Conservation (phyloP, 2,888 invertebrate genomes). For the Cataglyphis livida region DNA sequence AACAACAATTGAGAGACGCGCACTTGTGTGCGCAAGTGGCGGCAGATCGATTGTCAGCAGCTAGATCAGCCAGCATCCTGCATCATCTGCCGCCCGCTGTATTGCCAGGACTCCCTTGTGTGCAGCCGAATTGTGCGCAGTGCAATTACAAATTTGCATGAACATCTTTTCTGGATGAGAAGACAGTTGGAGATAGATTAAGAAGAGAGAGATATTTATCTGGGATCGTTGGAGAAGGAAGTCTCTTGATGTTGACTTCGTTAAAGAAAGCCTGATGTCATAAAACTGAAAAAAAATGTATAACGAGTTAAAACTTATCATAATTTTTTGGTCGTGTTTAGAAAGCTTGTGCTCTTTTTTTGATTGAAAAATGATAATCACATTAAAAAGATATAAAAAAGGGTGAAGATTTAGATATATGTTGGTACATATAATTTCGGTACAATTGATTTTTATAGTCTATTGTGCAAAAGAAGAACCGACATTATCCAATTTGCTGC, state of each 20-base stretch:
- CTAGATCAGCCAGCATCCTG: conserved; percentile 51
- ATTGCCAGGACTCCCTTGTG: conserved; percentile 81
- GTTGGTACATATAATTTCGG: not conserved
- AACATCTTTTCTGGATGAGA: conserved; percentile 23
- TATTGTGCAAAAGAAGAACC: not conserved
- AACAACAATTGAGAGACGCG: conserved; percentile 78
- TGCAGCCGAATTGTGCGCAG: conserved; percentile 83
- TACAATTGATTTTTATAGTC: not conserved
- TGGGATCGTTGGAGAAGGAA: not conserved
- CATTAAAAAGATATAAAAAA: not conserved
- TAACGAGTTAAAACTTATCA: not conserved
- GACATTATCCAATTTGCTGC: conserved; percentile 25
- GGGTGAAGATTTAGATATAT: not conserved
- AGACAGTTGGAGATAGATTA: not conserved
- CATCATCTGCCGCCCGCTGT: conserved; percentile 73
- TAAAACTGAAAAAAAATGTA: not conserved
- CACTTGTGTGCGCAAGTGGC: conserved; percentile 75
- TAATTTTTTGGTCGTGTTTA: not conserved
- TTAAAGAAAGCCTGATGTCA: not conserved
- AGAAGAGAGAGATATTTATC: conserved; percentile 1
- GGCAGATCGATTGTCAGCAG: conserved; percentile 55
- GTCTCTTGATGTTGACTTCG: not conserved
- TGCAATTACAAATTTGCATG: conserved; percentile 80
- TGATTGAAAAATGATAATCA: not conserved
- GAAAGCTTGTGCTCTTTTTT: not conserved